Conservation (phyloP, 2,797 vertebrate species). For the Loris lydekkerianus region DNA sequence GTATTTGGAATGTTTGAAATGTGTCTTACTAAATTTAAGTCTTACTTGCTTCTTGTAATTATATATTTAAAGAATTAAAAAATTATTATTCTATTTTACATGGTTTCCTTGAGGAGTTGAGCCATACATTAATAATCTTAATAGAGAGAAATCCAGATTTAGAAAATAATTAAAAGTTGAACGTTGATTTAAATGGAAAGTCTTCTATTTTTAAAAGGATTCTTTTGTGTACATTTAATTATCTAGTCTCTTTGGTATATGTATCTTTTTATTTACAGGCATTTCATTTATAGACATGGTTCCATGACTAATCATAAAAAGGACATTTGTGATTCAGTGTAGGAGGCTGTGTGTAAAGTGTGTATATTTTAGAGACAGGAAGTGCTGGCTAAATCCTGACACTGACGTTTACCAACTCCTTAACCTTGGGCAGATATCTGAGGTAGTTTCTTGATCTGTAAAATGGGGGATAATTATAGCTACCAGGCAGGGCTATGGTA, state of each 20-base stretch:
- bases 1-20: constrained; percentile 23
- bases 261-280: constrained; percentile 12
- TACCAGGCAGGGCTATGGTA: not conserved
- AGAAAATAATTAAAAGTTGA: constrained; percentile 26
- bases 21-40: constrained; percentile 1
- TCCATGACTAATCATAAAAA: constrained; percentile 27
- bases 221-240: constrained; percentile 30
- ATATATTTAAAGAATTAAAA: constrained; percentile 16
- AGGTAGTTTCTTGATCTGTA: constrained; percentile 26
- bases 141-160: constrained; percentile 35
- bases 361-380: not conserved
- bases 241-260: constrained; percentile 13
- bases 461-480: not conserved
- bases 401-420: not conserved
- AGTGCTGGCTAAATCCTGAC: not conserved
- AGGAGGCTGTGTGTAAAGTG: not conserved
- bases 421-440: not conserved
- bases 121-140: not conserved
- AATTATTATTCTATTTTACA: constrained; percentile 31
- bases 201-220: constrained; percentile 50
- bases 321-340: not conserved
- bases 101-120: constrained; percentile 51
- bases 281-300: constrained; percentile 26
- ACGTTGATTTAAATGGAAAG: not conserved
- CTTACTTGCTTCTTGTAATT: constrained; percentile 23